phyloP scores from a whole-genome alignment of 2,797 vertebrate species.

The Meda fulgida region DNA sequence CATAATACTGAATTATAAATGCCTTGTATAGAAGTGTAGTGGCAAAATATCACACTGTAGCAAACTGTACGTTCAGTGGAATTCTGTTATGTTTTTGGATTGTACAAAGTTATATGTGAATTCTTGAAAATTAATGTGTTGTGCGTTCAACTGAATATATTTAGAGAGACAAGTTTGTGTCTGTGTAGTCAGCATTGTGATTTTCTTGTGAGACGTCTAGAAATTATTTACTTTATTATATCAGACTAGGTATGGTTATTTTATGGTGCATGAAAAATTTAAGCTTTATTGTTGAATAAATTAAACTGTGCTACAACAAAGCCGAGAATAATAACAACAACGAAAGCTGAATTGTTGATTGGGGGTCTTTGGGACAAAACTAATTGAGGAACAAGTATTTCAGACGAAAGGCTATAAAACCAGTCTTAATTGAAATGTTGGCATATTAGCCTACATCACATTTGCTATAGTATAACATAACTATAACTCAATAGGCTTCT shows the following conservation, averaged over 20 bases:
- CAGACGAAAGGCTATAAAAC: background rate
- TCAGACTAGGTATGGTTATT: background rate
- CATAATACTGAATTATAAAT: background rate
- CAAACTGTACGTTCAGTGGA: background rate
- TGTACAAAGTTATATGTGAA: slow-evolving; percentile 23
- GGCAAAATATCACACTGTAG: background rate
- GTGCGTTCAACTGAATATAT: background rate
- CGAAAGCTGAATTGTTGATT: background rate
- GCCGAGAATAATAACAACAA: background rate
- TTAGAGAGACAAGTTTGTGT: background rate
- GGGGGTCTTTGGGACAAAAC: background rate
- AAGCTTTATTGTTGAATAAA: background rate
- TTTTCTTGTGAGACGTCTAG: background rate
- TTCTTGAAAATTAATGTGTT: background rate
- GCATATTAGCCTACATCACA: background rate
- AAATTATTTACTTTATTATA: background rate
- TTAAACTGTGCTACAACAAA: background rate
- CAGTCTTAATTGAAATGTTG: background rate
- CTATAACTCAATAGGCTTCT: background rate
- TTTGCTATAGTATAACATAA: background rate
- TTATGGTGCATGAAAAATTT: background rate
- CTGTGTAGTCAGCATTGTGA: slow-evolving; percentile 4
- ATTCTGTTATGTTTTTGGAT: background rate
- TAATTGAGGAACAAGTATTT: background rate
- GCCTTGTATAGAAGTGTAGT: background rate